These are phyloP conservation scores for Stramonita haemastoma DNA, from an alignment of 2,888 invertebrate genomes.

Conservation along the genomic window DNA sequence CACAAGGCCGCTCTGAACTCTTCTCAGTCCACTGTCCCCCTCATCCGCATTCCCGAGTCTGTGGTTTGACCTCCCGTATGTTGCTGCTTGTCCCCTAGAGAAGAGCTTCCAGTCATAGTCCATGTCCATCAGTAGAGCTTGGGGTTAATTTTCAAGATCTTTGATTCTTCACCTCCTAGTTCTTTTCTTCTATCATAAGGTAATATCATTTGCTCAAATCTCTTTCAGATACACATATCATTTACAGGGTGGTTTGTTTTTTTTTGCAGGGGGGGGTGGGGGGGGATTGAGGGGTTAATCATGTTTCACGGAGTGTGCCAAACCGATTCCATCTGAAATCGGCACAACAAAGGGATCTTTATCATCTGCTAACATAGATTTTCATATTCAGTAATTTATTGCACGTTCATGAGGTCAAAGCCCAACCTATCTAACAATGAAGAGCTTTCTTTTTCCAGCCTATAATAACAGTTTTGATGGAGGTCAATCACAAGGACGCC, in stretches of 20 bases:
- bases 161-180: too few species aligned
- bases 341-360: background rate
- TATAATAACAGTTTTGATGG: too few species aligned
- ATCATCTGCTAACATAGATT: background rate
- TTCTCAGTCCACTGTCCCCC: constrained; percentile 22
- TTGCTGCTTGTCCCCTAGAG: background rate
- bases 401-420: background rate
- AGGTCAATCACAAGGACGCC: too few species aligned
- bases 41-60: constrained; percentile 23
- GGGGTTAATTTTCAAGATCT: too few species aligned
- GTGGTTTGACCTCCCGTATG: constrained; percentile 12
- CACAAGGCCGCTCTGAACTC: background rate
- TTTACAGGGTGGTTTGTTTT: too few species aligned
- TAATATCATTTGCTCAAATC: too few species aligned
- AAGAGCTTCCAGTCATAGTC: constrained; percentile 7
- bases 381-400: background rate
- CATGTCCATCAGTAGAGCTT: background rate
- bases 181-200: too few species aligned
- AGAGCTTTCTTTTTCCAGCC: too few species aligned
- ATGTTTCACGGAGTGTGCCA: background rate
- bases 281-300: too few species aligned
- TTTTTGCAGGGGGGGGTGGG: too few species aligned
- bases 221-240: too few species aligned
- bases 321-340: background rate
- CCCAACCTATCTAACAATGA: too few species aligned